phyloP scores from a whole-genome alignment of 2,113 vertebrate species.

The Ctenomys sociabilis region DNA sequence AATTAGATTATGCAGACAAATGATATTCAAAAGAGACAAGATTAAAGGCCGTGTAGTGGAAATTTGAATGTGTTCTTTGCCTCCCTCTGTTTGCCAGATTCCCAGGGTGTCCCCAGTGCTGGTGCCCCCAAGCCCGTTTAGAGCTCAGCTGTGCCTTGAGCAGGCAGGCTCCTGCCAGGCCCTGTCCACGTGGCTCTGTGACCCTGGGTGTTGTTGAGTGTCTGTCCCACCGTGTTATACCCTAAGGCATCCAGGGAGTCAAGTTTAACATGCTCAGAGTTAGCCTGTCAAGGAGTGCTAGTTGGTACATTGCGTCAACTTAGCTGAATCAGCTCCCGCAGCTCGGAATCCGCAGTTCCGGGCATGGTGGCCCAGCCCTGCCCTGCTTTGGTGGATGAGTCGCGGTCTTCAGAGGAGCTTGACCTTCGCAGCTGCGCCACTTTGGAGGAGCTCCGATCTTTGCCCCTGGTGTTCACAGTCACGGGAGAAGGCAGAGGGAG shows the following conservation, averaged over 20 bases:
- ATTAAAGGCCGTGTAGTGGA: neutral
- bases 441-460: too few relatives aligned
- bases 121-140: neutral
- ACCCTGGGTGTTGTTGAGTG: accelerated
- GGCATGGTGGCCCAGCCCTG: too few relatives aligned
- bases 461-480: too few relatives aligned
- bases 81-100: neutral
- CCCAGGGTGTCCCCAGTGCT: neutral
- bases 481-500: too few relatives aligned
- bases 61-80: neutral
- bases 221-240: neutral
- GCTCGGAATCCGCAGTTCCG: too few relatives aligned
- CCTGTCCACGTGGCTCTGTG: neutral
- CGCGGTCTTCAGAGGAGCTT: too few relatives aligned
- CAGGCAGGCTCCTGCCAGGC: neutral
- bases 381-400: too few relatives aligned
- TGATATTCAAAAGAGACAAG: neutral
- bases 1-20: neutral
- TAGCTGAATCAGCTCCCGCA: too few relatives aligned
- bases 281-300: neutral
- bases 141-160: neutral
- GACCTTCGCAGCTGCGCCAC: too few relatives aligned
- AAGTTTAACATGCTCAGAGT: neutral
- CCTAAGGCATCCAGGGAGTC: neutral
- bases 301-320: too few relatives aligned